Conservation (phyloP, 2,797 vertebrate genomes). For the Ctenopoma multispine region DNA sequence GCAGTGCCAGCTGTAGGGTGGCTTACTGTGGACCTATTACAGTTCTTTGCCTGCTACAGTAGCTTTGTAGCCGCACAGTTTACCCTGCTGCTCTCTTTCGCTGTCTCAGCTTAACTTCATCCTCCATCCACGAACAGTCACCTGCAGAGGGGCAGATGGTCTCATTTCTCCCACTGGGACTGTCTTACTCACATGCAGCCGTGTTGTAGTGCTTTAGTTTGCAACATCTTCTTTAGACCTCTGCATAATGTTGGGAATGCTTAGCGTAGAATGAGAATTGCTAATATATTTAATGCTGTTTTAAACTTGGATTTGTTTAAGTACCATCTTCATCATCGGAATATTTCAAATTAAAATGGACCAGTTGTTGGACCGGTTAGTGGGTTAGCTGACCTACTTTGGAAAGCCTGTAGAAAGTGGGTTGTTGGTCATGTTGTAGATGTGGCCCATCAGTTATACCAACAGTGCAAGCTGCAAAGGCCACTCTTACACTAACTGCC, state of each 20-base stretch:
- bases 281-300: neutral
- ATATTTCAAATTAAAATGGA: slow-evolving; percentile 6
- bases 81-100: slow-evolving; percentile 75
- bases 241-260: neutral
- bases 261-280: slow-evolving; percentile 12
- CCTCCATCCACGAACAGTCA: slow-evolving; percentile 78
- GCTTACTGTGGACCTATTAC: slow-evolving; percentile 47
- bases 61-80: slow-evolving; percentile 71
- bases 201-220: slow-evolving; percentile 33
- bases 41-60: slow-evolving; percentile 64
- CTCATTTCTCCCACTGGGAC: slow-evolving; percentile 75
- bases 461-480: slow-evolving; percentile 12
- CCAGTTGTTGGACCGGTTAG: slow-evolving; percentile 4
- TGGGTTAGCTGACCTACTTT: slow-evolving; percentile 54
- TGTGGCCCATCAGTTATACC: slow-evolving; percentile 16
- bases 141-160: slow-evolving; percentile 85
- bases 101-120: slow-evolving; percentile 82
- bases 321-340: neutral
- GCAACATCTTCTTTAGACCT: slow-evolving; percentile 8
- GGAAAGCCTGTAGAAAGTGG: slow-evolving; percentile 19
- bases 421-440: slow-evolving; percentile 33
- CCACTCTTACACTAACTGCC: neutral
- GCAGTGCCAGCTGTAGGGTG: slow-evolving; percentile 42
- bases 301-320: neutral
- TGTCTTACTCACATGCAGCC: slow-evolving; percentile 46